Evolutionary conservation across 2,797 vertebrate genomes (phyloP).

Genomic region (Tympanoctomys barrerae): DNA sequence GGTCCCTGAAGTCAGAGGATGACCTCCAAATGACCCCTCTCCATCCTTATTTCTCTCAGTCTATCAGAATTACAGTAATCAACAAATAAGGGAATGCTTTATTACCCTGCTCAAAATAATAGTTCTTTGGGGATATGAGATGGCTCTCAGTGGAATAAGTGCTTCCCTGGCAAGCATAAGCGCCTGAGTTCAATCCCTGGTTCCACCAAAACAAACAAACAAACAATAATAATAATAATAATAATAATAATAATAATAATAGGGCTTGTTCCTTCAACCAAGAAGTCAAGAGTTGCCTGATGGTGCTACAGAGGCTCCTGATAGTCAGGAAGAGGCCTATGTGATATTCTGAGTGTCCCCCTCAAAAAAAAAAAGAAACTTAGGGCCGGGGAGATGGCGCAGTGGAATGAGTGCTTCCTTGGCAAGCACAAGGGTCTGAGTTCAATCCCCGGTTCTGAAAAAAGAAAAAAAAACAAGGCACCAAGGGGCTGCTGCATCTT

Average conservation of each 20-base stretch:
- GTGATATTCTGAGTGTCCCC: not conserved
- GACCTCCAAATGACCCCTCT: not conserved
- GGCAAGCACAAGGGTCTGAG: too few relatives aligned
- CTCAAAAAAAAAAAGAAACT: too few relatives aligned
- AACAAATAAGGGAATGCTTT: not conserved
- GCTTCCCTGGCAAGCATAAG: too few relatives aligned
- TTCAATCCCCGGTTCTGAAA: too few relatives aligned
- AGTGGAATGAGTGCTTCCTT: too few relatives aligned
- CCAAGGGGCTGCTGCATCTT: not conserved
- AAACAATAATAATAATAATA: too few relatives aligned
- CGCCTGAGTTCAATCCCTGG: too few relatives aligned
- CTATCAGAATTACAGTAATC: not conserved
- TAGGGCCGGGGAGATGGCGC: too few relatives aligned
- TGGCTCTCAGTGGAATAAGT: too few relatives aligned
- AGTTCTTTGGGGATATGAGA: not conserved
- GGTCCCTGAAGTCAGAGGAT: not conserved
- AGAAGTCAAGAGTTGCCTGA: too few relatives aligned
- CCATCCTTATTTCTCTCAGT: not conserved
- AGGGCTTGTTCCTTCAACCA: not conserved
- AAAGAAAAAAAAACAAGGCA: not conserved
- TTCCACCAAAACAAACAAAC: too few relatives aligned
- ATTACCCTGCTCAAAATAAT: not conserved
- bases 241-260: not conserved
- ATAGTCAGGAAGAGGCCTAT: not conserved
- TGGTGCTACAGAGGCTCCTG: not conserved